These are phyloP conservation scores for Atethmia centrago DNA, from an alignment of 2,888 invertebrate species.

Conservation along the genomic window DNA sequence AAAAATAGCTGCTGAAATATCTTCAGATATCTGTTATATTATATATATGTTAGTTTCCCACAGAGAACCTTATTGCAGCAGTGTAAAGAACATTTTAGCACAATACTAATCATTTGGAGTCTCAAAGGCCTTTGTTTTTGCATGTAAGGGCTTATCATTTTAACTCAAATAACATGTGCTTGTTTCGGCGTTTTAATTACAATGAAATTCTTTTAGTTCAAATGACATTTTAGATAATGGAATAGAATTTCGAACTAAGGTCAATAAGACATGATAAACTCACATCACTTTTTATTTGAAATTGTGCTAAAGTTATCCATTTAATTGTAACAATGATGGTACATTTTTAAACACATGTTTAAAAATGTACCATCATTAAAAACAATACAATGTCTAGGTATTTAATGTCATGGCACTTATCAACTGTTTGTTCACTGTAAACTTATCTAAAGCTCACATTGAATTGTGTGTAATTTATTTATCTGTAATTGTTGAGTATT, in stretches of 20 bases:
- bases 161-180: slow-evolving; percentile 31
- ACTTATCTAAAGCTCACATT: slow-evolving; percentile 60
- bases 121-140: slow-evolving; percentile 50
- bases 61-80: slow-evolving; percentile 44
- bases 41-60: slow-evolving; percentile 42
- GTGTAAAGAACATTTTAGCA: slow-evolving; percentile 42
- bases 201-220: slow-evolving; percentile 28
- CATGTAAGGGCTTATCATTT: slow-evolving; percentile 40
- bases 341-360: too few species aligned
- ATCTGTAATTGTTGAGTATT: slow-evolving; percentile 51
- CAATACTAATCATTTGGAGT: slow-evolving; percentile 28
- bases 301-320: slow-evolving; percentile 9
- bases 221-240: slow-evolving; percentile 43
- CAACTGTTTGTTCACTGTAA: slow-evolving; percentile 50
- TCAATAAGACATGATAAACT: slow-evolving; percentile 29
- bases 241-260: slow-evolving; percentile 52
- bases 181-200: slow-evolving; percentile 37
- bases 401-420: slow-evolving; percentile 56
- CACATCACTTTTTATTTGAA: slow-evolving; percentile 18
- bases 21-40: slow-evolving; percentile 46
- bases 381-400: slow-evolving; percentile 61
- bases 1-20: slow-evolving; percentile 48
- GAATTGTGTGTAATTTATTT: slow-evolving; percentile 57
- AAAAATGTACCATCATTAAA: slow-evolving; percentile 33
- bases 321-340: slow-evolving; percentile 41